Evolutionary conservation across 2,113 vertebrate genomes (phyloP).

Genomic region (Pedetes capensis): DNA sequence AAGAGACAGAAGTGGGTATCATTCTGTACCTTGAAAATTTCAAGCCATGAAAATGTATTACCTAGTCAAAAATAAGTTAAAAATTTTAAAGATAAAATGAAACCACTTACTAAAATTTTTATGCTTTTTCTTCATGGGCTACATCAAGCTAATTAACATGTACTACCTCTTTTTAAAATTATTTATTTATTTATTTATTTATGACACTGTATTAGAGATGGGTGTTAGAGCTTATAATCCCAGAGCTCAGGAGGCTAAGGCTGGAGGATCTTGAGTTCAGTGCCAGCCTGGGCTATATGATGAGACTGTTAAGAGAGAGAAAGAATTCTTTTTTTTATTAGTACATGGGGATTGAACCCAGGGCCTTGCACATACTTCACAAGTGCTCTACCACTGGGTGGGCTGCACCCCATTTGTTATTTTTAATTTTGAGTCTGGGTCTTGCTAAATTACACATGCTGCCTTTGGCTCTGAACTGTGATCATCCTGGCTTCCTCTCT

Average conservation of each 20-base stretch:
- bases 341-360: too few species aligned
- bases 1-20: neutral
- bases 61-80: neutral
- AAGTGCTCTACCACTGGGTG: too few species aligned
- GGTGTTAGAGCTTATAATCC: neutral
- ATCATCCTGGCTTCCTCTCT: too few species aligned
- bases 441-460: too few species aligned
- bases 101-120: conserved; percentile 21
- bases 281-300: neutral
- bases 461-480: too few species aligned
- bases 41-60: neutral
- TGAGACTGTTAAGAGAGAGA: too few species aligned
- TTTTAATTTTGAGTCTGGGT: too few species aligned
- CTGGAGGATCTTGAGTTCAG: neutral
- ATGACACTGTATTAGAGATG: neutral
- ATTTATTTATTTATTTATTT: neutral
- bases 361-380: too few species aligned
- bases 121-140: neutral
- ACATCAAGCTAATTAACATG: neutral
- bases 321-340: too few species aligned
- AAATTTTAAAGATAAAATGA: conserved; percentile 21
- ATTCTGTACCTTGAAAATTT: conserved; percentile 36
- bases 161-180: too few species aligned
- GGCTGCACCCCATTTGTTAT: too few species aligned
- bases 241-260: neutral